Evolutionary conservation across 2,113 vertebrate genomes (phyloP).

Genomic region (Isichthys henryi): DNA sequence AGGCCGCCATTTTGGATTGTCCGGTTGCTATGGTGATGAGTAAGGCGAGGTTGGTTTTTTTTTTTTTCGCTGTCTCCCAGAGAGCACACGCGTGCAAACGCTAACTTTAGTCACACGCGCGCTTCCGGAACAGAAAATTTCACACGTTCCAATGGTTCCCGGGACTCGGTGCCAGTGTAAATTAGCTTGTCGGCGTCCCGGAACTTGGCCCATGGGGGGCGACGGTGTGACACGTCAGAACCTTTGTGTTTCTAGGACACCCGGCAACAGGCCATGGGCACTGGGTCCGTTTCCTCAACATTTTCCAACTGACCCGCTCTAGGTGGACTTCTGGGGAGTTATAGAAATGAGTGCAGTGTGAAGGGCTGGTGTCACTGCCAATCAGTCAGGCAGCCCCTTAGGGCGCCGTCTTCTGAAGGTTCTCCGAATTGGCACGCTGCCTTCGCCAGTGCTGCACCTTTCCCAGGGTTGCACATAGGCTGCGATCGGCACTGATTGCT

Average conservation of each 20-base stretch:
- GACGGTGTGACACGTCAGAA: neutral
- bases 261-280: neutral
- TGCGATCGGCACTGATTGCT: neutral
- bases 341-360: neutral
- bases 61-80: neutral
- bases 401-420: neutral
- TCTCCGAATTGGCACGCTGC: neutral
- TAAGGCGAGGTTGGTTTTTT: conserved; percentile 20
- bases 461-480: neutral
- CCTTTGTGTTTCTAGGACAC: neutral
- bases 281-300: neutral
- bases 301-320: neutral
- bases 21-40: conserved; percentile 38
- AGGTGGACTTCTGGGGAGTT: neutral
- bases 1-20: conserved; percentile 33
- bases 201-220: neutral
- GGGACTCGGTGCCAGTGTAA: neutral
- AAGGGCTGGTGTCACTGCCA: neutral
- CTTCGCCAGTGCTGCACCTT: too few species aligned
- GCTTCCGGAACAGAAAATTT: neutral
- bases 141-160: neutral
- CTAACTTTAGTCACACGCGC: neutral
- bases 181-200: conserved; percentile 4
- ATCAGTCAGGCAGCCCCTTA: neutral
- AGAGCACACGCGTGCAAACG: neutral